These are phyloP conservation scores for Sander vitreus DNA, from an alignment of 2,113 vertebrate species.

Conservation along the genomic window DNA sequence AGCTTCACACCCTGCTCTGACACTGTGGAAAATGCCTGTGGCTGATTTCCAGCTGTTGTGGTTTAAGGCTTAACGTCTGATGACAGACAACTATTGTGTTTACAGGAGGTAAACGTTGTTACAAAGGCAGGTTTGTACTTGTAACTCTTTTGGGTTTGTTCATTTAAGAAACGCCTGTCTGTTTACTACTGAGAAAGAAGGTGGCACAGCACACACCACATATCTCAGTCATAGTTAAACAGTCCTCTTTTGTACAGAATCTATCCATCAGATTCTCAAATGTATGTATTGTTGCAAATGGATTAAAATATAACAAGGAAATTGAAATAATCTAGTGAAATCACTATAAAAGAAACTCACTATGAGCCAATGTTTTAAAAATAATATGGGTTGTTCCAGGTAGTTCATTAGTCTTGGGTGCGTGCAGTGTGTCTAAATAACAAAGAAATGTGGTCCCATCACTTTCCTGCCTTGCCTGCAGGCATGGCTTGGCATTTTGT, in stretches of 20 bases:
- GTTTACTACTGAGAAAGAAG: constrained; percentile 33
- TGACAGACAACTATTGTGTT: constrained; percentile 48
- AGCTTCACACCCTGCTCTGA: constrained; percentile 28
- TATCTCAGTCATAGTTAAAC: constrained; percentile 19
- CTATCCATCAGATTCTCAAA: not conserved
- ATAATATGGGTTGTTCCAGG: constrained; percentile 1
- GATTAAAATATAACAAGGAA: constrained; percentile 28
- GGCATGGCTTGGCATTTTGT: not conserved
- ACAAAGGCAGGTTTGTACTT: constrained; percentile 41
- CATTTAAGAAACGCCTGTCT: constrained; percentile 52
- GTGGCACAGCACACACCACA: constrained; percentile 7
- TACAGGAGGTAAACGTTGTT: constrained; percentile 17
- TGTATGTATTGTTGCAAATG: constrained; percentile 4
- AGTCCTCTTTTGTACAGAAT: constrained; percentile 15
- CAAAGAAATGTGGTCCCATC: not conserved
- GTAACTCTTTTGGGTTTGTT: constrained; percentile 32
- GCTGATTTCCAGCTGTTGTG: constrained; percentile 44
- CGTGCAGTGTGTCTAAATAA: constrained; percentile 15
- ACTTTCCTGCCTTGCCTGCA: not conserved
- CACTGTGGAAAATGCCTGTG: constrained; percentile 57
- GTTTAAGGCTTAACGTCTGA: constrained; percentile 40
- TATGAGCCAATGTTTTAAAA: constrained; percentile 13
- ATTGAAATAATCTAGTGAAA: constrained; percentile 26
- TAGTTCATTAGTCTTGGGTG: constrained; percentile 16
- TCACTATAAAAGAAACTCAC: not conserved